Percentiles rank a stretch among this genome's conserved stretches.
Evolutionary conservation across 2,797 vertebrate genomes (phyloP).

Genomic region (Hozukius guyotensis): DNA sequence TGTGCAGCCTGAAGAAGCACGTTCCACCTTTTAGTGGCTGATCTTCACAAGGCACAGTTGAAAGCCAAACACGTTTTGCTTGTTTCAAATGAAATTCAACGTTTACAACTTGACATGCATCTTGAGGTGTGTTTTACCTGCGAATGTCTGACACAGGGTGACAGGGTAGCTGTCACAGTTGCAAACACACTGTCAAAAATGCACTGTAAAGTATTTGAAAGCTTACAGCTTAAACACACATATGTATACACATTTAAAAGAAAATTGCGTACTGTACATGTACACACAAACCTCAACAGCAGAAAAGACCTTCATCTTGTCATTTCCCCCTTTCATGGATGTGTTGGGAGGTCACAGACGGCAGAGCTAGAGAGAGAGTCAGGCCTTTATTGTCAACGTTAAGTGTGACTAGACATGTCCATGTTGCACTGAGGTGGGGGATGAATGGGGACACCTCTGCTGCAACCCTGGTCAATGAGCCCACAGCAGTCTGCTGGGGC

Average conservation of each 20-base stretch:
- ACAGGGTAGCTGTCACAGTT: neutral
- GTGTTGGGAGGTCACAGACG: constrained; percentile 3
- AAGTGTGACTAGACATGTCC: constrained; percentile 13
- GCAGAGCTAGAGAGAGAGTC: neutral
- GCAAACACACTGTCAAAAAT: neutral
- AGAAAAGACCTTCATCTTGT: neutral
- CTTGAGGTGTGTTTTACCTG: neutral
- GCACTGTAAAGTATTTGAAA: neutral
- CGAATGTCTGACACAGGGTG: neutral
- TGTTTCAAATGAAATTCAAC: neutral
- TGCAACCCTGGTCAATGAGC: constrained; percentile 36
- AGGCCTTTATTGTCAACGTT: neutral
- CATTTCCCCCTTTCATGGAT: neutral
- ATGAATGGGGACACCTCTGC: constrained; percentile 28
- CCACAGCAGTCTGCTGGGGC: constrained; percentile 6
- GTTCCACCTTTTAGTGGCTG: neutral
- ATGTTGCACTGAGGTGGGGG: neutral
- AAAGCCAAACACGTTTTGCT: neutral
- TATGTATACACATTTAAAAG: neutral
- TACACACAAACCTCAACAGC: neutral
- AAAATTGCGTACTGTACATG: neutral
- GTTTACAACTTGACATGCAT: neutral
- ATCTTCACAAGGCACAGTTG: neutral
- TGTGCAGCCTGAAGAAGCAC: neutral
- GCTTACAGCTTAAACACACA: neutral